Conservation (phyloP, 2,888 invertebrate species). For the Apamea crenata region DNA sequence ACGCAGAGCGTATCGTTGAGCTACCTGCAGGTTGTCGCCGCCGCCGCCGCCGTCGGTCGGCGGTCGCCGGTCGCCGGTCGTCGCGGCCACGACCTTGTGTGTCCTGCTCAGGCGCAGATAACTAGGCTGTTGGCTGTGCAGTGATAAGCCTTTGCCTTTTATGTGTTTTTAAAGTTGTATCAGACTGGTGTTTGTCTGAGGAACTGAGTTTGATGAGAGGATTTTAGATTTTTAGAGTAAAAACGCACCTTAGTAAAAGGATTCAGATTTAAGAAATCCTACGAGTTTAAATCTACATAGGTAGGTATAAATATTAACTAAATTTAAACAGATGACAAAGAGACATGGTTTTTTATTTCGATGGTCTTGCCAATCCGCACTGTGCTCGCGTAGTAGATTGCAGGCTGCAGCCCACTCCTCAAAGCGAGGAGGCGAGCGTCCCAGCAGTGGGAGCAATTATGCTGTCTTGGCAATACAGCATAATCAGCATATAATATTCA, state of each 20-base stretch:
- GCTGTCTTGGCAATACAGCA: neutral
- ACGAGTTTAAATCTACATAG: neutral
- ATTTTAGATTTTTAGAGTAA: neutral
- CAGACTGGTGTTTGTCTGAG: neutral
- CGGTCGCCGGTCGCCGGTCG: slow-evolving; percentile 32
- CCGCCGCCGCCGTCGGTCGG: slow-evolving; percentile 30
- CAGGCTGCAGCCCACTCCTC: too few relatives aligned
- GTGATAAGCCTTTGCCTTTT: slow-evolving; percentile 53
- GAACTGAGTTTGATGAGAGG: neutral
- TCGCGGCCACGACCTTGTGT: slow-evolving; percentile 65
- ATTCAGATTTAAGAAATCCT: neutral
- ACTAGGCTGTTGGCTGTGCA: slow-evolving; percentile 44
- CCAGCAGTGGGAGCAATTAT: too few relatives aligned
- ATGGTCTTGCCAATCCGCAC: too few relatives aligned
- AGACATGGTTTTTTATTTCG: neutral
- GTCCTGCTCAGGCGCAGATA: slow-evolving; percentile 60
- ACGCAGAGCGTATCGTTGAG: neutral
- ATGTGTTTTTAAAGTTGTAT: slow-evolving; percentile 9
- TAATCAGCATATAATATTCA: too few relatives aligned
- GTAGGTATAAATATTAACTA: neutral
- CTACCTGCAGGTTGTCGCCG: slow-evolving; percentile 23
- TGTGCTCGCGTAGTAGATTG: too few relatives aligned
- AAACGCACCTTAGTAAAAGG: neutral
- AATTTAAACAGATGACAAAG: neutral
- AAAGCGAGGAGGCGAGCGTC: too few relatives aligned